A percentile compares a stretch with the other conserved stretches of the same genome.
Evolutionary conservation across 2,888 invertebrate genomes (phyloP).

Genomic region (Prenolepis imparis): DNA sequence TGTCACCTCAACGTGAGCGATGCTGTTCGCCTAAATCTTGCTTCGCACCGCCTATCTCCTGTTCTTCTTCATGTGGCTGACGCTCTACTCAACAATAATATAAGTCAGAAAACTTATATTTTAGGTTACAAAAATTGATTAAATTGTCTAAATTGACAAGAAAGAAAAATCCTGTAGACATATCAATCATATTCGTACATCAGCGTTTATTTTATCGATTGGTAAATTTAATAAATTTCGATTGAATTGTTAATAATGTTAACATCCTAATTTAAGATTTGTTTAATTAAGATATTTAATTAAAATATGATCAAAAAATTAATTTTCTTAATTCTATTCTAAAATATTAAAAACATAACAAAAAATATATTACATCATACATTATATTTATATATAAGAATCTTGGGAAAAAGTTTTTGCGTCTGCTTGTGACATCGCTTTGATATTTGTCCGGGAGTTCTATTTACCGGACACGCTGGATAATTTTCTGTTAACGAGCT

Average conservation of each 20-base stretch:
- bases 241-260: not conserved
- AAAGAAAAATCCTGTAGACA: not conserved
- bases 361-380: too few relatives aligned
- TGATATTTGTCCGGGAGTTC: not conserved
- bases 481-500: constrained; percentile 6
- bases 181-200: not conserved
- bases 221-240: not conserved
- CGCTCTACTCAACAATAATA: constrained; percentile 11
- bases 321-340: not conserved
- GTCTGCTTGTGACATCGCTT: not conserved
- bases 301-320: constrained; percentile 8
- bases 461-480: not conserved
- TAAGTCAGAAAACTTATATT: not conserved
- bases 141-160: not conserved
- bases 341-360: not conserved
- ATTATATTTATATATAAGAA: not conserved
- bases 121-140: not conserved
- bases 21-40: constrained; percentile 42
- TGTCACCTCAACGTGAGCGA: not conserved
- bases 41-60: constrained; percentile 16
- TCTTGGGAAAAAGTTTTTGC: not conserved
- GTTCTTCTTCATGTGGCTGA: constrained; percentile 30
- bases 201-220: not conserved
- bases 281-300: constrained; percentile 1
- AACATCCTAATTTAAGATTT: constrained; percentile 3